Evolutionary conservation across 2,797 vertebrate species (phyloP).

Genomic region (Danio choprae): DNA sequence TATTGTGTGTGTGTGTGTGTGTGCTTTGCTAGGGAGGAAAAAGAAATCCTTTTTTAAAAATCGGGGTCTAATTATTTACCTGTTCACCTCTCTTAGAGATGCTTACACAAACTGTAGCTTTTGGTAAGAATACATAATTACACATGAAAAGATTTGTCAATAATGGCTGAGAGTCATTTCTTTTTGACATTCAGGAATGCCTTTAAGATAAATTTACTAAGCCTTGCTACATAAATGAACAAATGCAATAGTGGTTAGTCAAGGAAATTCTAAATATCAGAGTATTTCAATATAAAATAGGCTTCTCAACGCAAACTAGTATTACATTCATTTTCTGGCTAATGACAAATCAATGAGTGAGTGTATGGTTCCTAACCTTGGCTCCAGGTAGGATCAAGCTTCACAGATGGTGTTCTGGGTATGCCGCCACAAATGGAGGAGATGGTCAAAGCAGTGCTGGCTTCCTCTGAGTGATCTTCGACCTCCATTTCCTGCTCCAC

Average conservation of each 20-base stretch:
- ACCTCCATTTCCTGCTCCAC: slow-evolving; percentile 79
- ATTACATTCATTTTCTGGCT: background rate
- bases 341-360: background rate
- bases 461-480: slow-evolving; percentile 79
- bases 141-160: background rate
- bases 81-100: background rate
- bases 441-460: slow-evolving; percentile 83
- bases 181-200: background rate
- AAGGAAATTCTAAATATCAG: background rate
- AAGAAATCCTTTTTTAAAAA: too few species aligned
- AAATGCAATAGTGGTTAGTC: background rate
- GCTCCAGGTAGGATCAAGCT: slow-evolving; percentile 81
- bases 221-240: background rate
- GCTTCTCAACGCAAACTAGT: background rate
- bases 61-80: slow-evolving; percentile 37
- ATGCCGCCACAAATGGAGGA: slow-evolving; percentile 83
- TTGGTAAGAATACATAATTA: background rate
- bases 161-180: background rate
- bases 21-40: too few species aligned
- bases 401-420: slow-evolving; percentile 77
- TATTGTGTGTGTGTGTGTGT: too few species aligned
- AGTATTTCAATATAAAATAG: background rate
- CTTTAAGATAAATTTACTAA: slow-evolving; percentile 16
- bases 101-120: background rate
- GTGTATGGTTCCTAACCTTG: slow-evolving; percentile 80